Evolutionary conservation across 2,888 invertebrate genomes (phyloP), one percentile per base, ranked within the genome.

Genomic region (Machimus rusticus): DNA sequence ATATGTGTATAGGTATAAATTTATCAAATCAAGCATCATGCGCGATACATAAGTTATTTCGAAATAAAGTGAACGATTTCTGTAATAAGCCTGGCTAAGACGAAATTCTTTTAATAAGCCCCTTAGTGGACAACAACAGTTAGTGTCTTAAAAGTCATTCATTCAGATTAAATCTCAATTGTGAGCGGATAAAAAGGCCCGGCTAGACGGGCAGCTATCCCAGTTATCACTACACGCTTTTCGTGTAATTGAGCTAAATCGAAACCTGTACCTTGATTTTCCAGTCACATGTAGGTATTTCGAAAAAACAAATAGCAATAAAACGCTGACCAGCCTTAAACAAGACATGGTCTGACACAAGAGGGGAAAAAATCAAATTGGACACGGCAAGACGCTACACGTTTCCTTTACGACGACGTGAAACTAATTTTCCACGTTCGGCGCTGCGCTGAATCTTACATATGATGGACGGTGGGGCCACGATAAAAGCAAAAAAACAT

Each of bases 241-340:
- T 81, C 55, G 55, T 81, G 82, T 81, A 81, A 81, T 81, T 43
- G 51, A 51, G 31, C 81, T 23, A 51, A 31, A 31, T 31, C 31
- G 66, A n/a, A 31, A 23, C 51, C 1, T 19, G 66, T 82, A 16
- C 23, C 51, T 51, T 51, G 57, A 66, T 37, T 57, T 31, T 37
- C 57, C 82, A 57, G 82, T 82, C 82, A 19, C 66, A 66, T 82
- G 82, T 82, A 82, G 66, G 82, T 82, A 82, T 39, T 82, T 82
- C 57, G 12, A 39, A 82, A 82, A 82, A 39, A 82, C 82, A 82
- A 82, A 82, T 57, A 82, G 66, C 34, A 82, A 82, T 82, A 82
- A 82, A 82, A 82, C 34, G 37, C 66, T 19, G 51, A 66, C 51
- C 31, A 31, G 34, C 57, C 23, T 82, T 37, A 66, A 82, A 82